Base-by-base conservation (phyloP, 2,797 vertebrate genomes). In the Columba guinea region DNA sequence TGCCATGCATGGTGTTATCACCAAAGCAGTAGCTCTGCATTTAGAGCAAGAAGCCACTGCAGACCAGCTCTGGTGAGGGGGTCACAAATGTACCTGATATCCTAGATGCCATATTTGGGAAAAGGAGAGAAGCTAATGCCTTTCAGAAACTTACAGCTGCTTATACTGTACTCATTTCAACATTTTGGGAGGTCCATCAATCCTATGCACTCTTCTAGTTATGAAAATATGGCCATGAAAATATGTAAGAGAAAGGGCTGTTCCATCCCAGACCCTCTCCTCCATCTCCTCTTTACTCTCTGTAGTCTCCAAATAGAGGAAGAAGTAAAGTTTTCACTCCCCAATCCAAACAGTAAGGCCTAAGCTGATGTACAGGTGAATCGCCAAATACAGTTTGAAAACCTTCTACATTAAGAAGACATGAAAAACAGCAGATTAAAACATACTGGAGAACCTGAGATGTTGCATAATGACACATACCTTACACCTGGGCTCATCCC, bases 1-100 rank as follows among this genome's bases (percentile, higher is more conserved):
- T 94, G 65, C 82, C 87, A 94, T 94, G 71, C 62, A 85, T 49
- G 27, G 48, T 64, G 53, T 65, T 94, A 94, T 95, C 89, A 89
- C 35, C 0, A 0, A 65, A 86, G 73, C 67, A 94, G 69, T 62
- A 87, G 79, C 41, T 94, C 62, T 3, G 4, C 87, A 93, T 94
- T 94, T 89, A 84, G 73, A 95, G 48, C 46, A 88, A 94, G 79
- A 68, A 83, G 34, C 7, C 30, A 64, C 56, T 53, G 39, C 62
- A 83, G 41, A 74, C 32, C 32, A 81, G 60, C 32, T 80, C 58
- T 68, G 26, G 23, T 64, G 32, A 19, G 32, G 23, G 37, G 19
- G 41, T 83, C 35, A 58, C 30, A 37, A 67, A 34, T 55, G 24
- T 69, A 82, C 69, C 77, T 76, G 37, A 74, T 92, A 67, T 56